Base-by-base conservation (phyloP, 2,113 vertebrate genomes). In the Xenopus laevis region DNA sequence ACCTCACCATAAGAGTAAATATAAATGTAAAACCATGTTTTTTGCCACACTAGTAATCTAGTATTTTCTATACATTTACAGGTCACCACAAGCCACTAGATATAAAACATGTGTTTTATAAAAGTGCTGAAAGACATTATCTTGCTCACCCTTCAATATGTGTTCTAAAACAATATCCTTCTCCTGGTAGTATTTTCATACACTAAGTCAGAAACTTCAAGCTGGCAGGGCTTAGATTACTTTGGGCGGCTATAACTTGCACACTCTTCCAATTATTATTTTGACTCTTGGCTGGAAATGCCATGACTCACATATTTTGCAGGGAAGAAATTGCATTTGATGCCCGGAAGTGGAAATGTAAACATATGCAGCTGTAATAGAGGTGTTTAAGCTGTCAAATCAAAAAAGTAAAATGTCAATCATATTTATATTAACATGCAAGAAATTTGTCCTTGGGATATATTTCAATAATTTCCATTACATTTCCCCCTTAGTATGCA, bases 321-420 rank as follows among this genome's bases (percentile, higher is more conserved):
- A 40, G 72, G 61, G 57, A 58, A 45, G 47, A 75, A 52, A 75
- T 68, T 61, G 57, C 65, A 61, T 75, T 20, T 40, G 57, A 75
- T 68, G 65, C 72, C 72, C 60, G 65, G 57, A 75, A 75, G 65
- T 68, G 13, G 57, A 45, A 75, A 18, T 68, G 72, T 75, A 75
- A 75, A 75, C 72, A 75, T 68, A 68, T 23, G 23, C 68, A 60
- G 45, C 63, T 62, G 45, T 68, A 75, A 75, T 75, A 62, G 27
- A 52, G 65, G 65, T 46, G 61, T 75, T 75, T 75, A 75, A 75
- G 65, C 45, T 68, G 72, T 75, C 72, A 75, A 53, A 47, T 50
- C 46, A 33, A 45, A 52, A n/a, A 52, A 75, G 72, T 61, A 52
- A 75, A 52, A 17, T 75, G 72, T 53, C 72, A 75, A 65, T 75